phyloP scores from a whole-genome alignment of 53 echinoderm and acorn worm genomes.

The Stichopus horrens region DNA sequence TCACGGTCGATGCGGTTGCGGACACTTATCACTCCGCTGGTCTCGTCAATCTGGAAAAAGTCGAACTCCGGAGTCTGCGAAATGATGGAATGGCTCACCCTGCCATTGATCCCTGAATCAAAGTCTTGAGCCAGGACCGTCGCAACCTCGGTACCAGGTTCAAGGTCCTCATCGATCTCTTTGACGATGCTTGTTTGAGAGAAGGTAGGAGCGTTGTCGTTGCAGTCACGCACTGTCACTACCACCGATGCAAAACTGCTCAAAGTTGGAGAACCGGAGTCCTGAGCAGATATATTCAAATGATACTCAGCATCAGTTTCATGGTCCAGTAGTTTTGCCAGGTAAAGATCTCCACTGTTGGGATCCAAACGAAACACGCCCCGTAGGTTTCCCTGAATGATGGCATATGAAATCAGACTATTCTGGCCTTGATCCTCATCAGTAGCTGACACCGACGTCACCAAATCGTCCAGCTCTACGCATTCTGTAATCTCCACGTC shows the following conservation, averaged over 20 bases:
- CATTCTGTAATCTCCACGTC: constrained; percentile 82
- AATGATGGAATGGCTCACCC: constrained; percentile 69
- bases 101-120: constrained; percentile 91
- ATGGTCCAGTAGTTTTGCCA: constrained; percentile 82
- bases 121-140: constrained; percentile 79
- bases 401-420: constrained; percentile 72
- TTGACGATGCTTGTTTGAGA: constrained; percentile 66
- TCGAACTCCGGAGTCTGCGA: constrained; percentile 72
- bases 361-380: constrained; percentile 71
- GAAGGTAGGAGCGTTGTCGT: constrained; percentile 89
- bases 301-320: constrained; percentile 75
- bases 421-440: constrained; percentile 80
- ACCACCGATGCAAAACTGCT: constrained; percentile 54
- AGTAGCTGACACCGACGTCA: constrained; percentile 70
- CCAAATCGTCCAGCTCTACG: constrained; percentile 68
- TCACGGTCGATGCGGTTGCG: constrained; percentile 74
- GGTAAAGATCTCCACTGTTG: constrained; percentile 64
- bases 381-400: constrained; percentile 71
- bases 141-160: constrained; percentile 57
- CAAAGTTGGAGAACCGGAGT: constrained; percentile 70
- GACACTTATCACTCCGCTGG: constrained; percentile 62
- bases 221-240: constrained; percentile 77
- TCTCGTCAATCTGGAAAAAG: constrained; percentile 69
- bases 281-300: constrained; percentile 86
- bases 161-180: constrained; percentile 72